Conservation (phyloP, 2,797 vertebrate genomes). For the Alca torda region DNA sequence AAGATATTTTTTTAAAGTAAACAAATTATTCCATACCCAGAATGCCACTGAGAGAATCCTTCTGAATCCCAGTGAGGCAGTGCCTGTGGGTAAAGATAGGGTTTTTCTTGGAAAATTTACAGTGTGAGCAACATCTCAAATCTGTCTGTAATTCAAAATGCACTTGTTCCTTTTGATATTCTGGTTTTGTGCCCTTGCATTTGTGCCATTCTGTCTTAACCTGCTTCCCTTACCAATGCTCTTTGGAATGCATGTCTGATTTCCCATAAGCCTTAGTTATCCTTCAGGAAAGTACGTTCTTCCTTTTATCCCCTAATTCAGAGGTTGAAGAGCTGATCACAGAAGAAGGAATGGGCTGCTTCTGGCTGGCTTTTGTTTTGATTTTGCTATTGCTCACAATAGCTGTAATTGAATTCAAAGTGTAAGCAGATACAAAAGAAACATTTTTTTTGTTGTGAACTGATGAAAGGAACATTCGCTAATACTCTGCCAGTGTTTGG, state of each 20-base stretch:
- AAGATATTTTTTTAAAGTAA: not conserved
- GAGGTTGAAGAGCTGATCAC: not conserved
- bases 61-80: not conserved
- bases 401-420: conserved; percentile 24
- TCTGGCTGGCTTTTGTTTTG: conserved; percentile 11
- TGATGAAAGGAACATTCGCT: conserved; percentile 32
- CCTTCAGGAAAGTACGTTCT: not conserved
- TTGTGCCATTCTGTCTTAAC: not conserved
- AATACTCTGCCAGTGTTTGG: conserved; percentile 20
- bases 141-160: not conserved
- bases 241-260: not conserved
- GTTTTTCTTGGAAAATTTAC: not conserved
- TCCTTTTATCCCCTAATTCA: not conserved
- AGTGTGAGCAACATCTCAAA: not conserved
- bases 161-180: not conserved
- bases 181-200: not conserved
- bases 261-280: not conserved
- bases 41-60: not conserved
- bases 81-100: not conserved
- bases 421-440: conserved; percentile 28
- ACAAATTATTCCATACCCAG: not conserved
- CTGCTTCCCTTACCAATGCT: not conserved
- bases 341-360: not conserved
- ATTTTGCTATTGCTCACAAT: not conserved
- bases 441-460: conserved; percentile 8